Percentiles rank a stretch among this genome's conserved stretches.
These are phyloP conservation scores for Elysia crispata DNA, from an alignment of 2,888 invertebrate genomes.

Conservation along the genomic window DNA sequence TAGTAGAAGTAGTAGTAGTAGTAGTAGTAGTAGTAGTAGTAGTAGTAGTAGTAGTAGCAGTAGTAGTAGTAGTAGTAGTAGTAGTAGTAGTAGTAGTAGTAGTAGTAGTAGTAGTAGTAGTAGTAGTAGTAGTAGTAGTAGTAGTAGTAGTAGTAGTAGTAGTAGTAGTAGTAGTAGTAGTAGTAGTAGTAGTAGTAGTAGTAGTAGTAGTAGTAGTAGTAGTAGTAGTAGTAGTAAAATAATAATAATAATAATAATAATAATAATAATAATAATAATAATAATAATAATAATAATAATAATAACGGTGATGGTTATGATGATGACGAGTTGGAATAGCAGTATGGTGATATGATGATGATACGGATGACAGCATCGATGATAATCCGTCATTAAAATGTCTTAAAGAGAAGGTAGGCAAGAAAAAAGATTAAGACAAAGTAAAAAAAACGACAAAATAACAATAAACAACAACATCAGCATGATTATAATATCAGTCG, in stretches of 20 bases:
- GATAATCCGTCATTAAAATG: no score
- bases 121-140: slow-evolving; percentile 44
- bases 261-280: not conserved
- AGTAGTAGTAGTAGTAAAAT: slow-evolving; percentile 4
- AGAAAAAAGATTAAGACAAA: no score
- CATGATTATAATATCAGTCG: no score
- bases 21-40: slow-evolving; percentile 5
- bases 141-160: slow-evolving; percentile 34
- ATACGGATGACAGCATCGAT: no score
- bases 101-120: slow-evolving; percentile 39
- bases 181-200: slow-evolving; percentile 22
- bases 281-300: not conserved
- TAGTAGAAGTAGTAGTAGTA: slow-evolving; percentile 15
- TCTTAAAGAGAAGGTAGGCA: no score
- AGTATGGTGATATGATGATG: no score
- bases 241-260: not conserved
- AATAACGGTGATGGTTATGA: no score
- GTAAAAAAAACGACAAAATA: no score
- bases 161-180: slow-evolving; percentile 29
- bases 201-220: slow-evolving; percentile 14
- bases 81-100: slow-evolving; percentile 42
- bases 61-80: slow-evolving; percentile 43
- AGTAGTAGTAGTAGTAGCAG: slow-evolving; percentile 34
- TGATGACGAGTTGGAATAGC: no score
- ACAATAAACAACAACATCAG: no score